A percentile compares a stretch with the other conserved stretches of the same genome.
Evolutionary conservation across 2,888 invertebrate species (phyloP).

Genomic region (Cheilosia grossa): DNA sequence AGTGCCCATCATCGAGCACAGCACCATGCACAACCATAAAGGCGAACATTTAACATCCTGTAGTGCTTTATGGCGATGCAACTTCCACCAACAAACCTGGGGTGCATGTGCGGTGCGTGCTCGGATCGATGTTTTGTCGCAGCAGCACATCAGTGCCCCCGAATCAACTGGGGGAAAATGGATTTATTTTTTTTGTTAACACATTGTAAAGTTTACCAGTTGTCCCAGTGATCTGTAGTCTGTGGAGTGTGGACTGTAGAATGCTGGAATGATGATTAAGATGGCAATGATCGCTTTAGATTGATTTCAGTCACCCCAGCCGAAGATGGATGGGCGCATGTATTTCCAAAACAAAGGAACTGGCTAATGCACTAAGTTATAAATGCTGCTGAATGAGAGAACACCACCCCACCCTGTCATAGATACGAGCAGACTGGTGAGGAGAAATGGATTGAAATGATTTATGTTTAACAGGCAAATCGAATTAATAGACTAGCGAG

Average conservation of each 20-base stretch:
- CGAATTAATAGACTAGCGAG: constrained; percentile 72
- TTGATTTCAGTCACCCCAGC: constrained; percentile 62
- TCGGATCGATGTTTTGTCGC: constrained; percentile 45
- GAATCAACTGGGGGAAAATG: constrained; percentile 42
- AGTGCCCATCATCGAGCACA: constrained; percentile 19
- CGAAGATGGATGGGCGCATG: constrained; percentile 36
- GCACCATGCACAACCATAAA: constrained; percentile 51
- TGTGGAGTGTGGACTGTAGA: neutral
- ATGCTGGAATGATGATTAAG: constrained; percentile 23
- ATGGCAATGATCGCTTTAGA: constrained; percentile 61
- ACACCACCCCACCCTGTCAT: constrained; percentile 11
- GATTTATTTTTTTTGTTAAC: constrained; percentile 47
- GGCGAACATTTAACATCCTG: constrained; percentile 50
- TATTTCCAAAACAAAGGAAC: constrained; percentile 40
- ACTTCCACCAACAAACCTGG: constrained; percentile 2
- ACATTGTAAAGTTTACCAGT: constrained; percentile 66
- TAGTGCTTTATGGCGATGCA: constrained; percentile 48
- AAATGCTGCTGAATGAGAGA: neutral
- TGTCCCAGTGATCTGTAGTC: constrained; percentile 2
- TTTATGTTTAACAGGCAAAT: constrained; percentile 74
- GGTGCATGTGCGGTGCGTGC: constrained; percentile 52
- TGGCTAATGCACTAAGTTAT: constrained; percentile 37
- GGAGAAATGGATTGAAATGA: constrained; percentile 54
- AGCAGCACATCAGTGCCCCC: constrained; percentile 15
- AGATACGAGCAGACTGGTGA: constrained; percentile 6